Base-by-base conservation (phyloP, 2,888 invertebrate genomes). In the Apeira syringaria region DNA sequence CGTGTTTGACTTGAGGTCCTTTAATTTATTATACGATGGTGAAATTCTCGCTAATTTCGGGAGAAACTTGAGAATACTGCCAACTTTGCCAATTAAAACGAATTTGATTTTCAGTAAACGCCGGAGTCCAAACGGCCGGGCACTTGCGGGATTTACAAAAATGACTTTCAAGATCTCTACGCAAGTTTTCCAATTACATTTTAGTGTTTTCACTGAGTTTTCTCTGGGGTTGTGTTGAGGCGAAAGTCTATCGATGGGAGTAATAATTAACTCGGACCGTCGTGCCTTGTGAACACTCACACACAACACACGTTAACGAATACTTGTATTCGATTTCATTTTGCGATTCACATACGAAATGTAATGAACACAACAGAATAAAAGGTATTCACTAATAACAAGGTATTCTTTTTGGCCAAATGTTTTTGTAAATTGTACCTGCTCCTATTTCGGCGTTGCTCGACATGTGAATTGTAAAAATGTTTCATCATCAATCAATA, bases 61-160 rank as follows among this genome's bases (percentile, higher is more conserved):
- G 56, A 52, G 58, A 59, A 75, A 66, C 73, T 72, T 59, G 61
- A 62, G 60, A 64, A 59, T 57, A 32, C 32, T 37, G 50, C 64
- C 50, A 80, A 82, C 81, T 80, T 81, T 79, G 62, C 71, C 74
- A 80, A 80, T 80, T 80, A 81, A 76, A 78, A 60, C 56, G 59
- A 63, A 73, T 75, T 76, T 72, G 74, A 74, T 74, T 80, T 74
- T 70, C 63, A 64, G 68, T 68, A 66, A 68, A 70, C 60, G 68
- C 64, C 56, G 29, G n/a, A 29, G 33, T 43, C 36, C 28, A 30
- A 33, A 38, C 49, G 53, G 53, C 52, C 56, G 59, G 32, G 59
- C 59, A 64, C 64, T 59, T 59, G 64, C 53, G 59, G 64, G 64
- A 60, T 61, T 65, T 61, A 61, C 61, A 71, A 71, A 70, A 72